phyloP scores from a whole-genome alignment of 1,140 invertebrate genomes.

The Streblospio benedicti region DNA sequence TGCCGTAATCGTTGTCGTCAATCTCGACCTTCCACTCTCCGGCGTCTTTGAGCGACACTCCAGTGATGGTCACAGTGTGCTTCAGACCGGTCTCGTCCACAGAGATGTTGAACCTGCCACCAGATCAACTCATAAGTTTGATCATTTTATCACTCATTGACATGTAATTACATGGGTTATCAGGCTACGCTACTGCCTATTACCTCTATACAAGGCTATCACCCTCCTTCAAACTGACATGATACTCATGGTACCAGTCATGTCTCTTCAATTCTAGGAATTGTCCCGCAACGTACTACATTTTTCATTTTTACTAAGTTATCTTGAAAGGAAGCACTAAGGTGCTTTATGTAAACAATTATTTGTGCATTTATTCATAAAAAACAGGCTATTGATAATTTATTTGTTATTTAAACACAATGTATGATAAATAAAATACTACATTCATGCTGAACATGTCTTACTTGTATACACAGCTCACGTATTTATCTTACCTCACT shows the following conservation, averaged over 20 bases:
- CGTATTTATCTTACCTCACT: no score
- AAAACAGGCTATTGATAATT: no score
- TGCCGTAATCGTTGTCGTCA: slow-evolving; percentile 11
- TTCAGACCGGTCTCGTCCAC: not conserved
- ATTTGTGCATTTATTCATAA: no score
- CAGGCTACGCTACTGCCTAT: not conserved
- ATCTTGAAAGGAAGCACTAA: no score
- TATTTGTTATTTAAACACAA: no score
- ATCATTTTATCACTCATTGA: not conserved
- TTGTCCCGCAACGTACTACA: not conserved
- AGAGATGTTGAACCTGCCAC: not conserved
- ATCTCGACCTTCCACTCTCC: slow-evolving; percentile 9
- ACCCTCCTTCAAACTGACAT: no score
- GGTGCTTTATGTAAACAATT: no score
- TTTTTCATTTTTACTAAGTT: not conserved
- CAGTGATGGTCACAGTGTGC: slow-evolving; percentile 11
- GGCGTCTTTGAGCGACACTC: slow-evolving; percentile 15
- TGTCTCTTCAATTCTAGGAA: not conserved
- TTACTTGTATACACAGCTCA: no score
- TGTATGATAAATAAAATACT: no score
- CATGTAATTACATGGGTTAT: not conserved
- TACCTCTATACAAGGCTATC: not conserved
- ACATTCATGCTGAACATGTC: no score
- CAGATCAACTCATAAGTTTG: not conserved
- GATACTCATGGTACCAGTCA: not conserved